Evolutionary conservation across 2,113 vertebrate species (phyloP), one percentile per base, ranked within the genome.

Genomic region (Potamarius usumacintae): DNA sequence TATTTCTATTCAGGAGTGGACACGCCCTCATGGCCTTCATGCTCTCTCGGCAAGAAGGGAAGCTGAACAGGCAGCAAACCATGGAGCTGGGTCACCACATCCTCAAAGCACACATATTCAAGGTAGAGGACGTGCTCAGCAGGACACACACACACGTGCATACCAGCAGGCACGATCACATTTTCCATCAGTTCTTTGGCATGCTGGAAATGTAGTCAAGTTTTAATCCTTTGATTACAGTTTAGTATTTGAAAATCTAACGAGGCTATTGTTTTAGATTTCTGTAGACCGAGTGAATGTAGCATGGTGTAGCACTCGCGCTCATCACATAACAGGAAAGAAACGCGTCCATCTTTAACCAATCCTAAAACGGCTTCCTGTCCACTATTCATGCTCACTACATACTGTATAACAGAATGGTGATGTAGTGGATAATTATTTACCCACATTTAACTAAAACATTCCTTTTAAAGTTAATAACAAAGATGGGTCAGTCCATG

Each of bases 21-120:
- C 98, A 99, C 2, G 97, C 98, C 85, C 96, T 99, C 18, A 93
- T 99, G 95, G 98, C 98, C 0, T 99, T 99, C 94, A 98, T 99
- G 97, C 97, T 99, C 93, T 99, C 98, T 52, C 95, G 98, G 48
- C 98, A 99, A 92, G 97, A 98, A 86, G 97, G 97, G 42, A 99
- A 99, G 89, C 92, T 99, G 92, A 99, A 99, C 93, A 96, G 98
- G 27, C 98, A 99, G 86, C 98, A 99, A 90, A 99, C 98, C 1
- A 97, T 99, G 97, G 98, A 99, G 93, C 97, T 99, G 4, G 98
- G 98, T 69, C 98, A 99, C 89, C 98, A 99, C 92, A 99, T 99
- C 90, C 96, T 99, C 76, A 99, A 99, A 94, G 98, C 98, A 25
- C 98, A 99, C 92, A 99, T 99, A 91, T 99, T 99, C 92, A 99